Base-by-base conservation (phyloP, 2,797 vertebrate species). In the Pyrocephalus nanus region DNA sequence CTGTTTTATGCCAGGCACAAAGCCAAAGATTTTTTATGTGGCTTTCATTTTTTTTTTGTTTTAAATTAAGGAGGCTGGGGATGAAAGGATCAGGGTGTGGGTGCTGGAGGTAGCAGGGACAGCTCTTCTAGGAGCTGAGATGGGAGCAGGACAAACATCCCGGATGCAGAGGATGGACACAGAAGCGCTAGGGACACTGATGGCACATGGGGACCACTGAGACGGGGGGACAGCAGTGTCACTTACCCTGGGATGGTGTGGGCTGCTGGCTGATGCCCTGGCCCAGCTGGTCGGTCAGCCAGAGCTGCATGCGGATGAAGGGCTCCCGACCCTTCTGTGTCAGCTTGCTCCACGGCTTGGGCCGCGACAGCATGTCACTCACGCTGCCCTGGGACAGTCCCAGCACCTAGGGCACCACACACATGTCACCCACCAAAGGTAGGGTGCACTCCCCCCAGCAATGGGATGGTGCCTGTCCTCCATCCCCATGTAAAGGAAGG, bases 281-380 rank as follows among this genome's bases (percentile, higher is more conserved):
- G 85, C 99, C 99, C 26, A 99, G 98, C 97, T 99, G 99, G 96
- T 99, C 99, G 1, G 99, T 98, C 54, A 99, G 96, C 99, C 99
- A 99, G 88, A 99, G 98, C 97, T 99, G 99, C 99, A 99, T 99
- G 64, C 99, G 99, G 95, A 99, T 99, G 96, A 99, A 99, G 8
- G 99, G 99, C 95, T 99, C 99, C 38, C 99, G 98, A 61, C 99
- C 99, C 96, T 99, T 99, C 97, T 99, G 99, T 0, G 99, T 99
- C 95, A 99, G 98, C 97, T 99, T 99, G 98, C 99, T 99, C 99
- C 99, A 99, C 0, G 99, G 99, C 96, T 99, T 99, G 42, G 99
- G 99, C 71, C 99, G 97, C 2, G 99, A 99, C 93, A 99, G 97
- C 99, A 99, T 99, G 98, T 99, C 99, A 2, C 99, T 99, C 96